phyloP scores from a whole-genome alignment of 2,888 invertebrate genomes.

The Odontothrips loti region DNA sequence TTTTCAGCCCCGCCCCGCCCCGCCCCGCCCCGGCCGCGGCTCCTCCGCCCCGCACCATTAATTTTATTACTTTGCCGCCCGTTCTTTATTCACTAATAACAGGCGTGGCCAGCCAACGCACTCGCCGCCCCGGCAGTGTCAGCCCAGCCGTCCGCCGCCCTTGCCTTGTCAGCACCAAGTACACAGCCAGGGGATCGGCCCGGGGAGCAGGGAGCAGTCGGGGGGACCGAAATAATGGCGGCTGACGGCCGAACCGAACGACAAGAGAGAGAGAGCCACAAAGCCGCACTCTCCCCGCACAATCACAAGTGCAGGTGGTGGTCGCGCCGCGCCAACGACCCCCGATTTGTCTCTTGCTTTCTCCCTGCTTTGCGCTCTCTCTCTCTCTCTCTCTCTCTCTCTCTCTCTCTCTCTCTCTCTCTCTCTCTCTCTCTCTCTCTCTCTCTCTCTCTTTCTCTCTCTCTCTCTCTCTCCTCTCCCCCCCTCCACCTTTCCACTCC shows the following conservation, averaged over 20 bases:
- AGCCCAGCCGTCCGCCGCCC: not conserved
- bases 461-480: not conserved
- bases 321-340: too few species aligned
- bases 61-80: not conserved
- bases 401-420: too few species aligned
- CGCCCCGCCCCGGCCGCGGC: not conserved
- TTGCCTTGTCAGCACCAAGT: not conserved
- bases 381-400: too few species aligned
- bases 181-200: not conserved
- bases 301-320: too few species aligned
- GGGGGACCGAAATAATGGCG: not conserved
- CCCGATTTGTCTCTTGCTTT: too few species aligned
- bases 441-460: not conserved
- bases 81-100: conserved; percentile 14
- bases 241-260: not conserved
- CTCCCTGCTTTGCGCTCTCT: too few species aligned
- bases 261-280: too few species aligned
- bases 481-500: not conserved
- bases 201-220: not conserved
- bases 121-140: not conserved
- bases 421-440: too few species aligned
- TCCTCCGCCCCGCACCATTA: not conserved
- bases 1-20: not conserved
- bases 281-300: too few species aligned
- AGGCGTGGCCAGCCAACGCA: not conserved